phyloP scores from a whole-genome alignment of 1,140 invertebrate genomes.

The Drosophila repletoides region DNA sequence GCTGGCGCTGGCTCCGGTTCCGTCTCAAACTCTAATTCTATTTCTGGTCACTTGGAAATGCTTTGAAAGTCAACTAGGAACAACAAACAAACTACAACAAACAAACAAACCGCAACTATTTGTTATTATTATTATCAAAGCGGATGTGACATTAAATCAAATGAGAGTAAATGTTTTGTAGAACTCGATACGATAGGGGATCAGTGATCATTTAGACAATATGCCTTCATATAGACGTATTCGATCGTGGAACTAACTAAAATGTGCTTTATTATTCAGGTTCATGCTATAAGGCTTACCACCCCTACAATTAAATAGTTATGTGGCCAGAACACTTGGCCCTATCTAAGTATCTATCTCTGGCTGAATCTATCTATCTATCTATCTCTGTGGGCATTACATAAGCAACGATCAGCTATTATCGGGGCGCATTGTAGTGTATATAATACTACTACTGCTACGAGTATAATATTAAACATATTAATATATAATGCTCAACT shows the following conservation, averaged over 20 bases:
- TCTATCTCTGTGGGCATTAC: slow-evolving; percentile 1
- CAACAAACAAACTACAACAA: slow-evolving; percentile 13
- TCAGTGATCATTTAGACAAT: slow-evolving; percentile 39
- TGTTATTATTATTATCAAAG: slow-evolving; percentile 25
- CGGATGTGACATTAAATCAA: slow-evolving; percentile 41
- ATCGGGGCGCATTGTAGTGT: slow-evolving; percentile 35
- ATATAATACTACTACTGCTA: slow-evolving; percentile 24
- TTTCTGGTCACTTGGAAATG: slow-evolving; percentile 29
- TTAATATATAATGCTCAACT: slow-evolving; percentile 6
- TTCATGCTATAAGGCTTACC: slow-evolving; percentile 45
- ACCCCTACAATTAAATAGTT: slow-evolving; percentile 58
- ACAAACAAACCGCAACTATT: slow-evolving; percentile 17
- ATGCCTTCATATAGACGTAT: slow-evolving; percentile 46
- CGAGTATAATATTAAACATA: too few relatives aligned
- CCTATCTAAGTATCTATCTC: neutral
- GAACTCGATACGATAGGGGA: slow-evolving; percentile 2
- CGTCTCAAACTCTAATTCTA: slow-evolving; percentile 24
- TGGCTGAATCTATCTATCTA: neutral
- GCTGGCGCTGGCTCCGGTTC: slow-evolving; percentile 32
- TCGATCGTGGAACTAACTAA: slow-evolving; percentile 41
- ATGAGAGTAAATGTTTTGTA: neutral
- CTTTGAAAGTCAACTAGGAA: slow-evolving; percentile 39
- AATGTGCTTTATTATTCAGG: slow-evolving; percentile 56
- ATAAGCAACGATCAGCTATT: slow-evolving; percentile 7
- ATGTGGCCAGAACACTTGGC: neutral